A percentile compares a stretch with the other conserved stretches of the same genome.
Evolutionary conservation across 2,888 invertebrate genomes (phyloP).

Genomic region (Epinotia nisella): DNA sequence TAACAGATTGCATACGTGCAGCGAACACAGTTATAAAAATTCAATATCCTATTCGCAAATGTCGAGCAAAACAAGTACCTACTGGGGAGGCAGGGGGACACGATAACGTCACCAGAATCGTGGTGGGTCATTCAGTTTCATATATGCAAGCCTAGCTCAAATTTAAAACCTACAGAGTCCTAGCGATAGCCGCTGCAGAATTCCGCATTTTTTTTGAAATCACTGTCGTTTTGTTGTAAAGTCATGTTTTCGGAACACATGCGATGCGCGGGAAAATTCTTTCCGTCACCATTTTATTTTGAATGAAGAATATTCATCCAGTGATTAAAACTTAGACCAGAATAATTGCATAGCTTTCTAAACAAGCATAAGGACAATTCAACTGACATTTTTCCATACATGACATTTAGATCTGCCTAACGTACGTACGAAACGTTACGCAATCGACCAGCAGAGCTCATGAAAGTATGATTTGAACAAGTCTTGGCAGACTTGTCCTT

Average conservation of each 20-base stretch:
- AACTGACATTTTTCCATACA: too few species aligned
- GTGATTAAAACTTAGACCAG: not conserved
- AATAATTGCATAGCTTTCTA: too few species aligned
- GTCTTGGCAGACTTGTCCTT: not conserved
- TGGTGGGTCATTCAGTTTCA: slow-evolving; percentile 39
- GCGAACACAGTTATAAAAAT: slow-evolving; percentile 35
- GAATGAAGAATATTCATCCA: not conserved
- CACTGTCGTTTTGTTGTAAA: slow-evolving; percentile 21
- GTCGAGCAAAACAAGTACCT: slow-evolving; percentile 36
- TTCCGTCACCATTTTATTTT: not conserved
- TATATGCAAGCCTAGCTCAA: slow-evolving; percentile 43
- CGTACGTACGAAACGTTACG: too few species aligned
- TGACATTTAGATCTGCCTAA: too few species aligned
- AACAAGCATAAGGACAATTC: too few species aligned
- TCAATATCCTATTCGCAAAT: slow-evolving; percentile 41
- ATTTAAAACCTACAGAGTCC: slow-evolving; percentile 42
- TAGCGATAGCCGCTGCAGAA: slow-evolving; percentile 37
- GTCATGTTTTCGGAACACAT: slow-evolving; percentile 1
- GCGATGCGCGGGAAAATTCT: not conserved
- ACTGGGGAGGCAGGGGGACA: slow-evolving; percentile 5
- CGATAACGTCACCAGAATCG: slow-evolving; percentile 41
- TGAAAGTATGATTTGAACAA: not conserved
- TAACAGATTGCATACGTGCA: slow-evolving; percentile 17
- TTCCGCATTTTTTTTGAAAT: slow-evolving; percentile 29
- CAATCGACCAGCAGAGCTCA: not conserved